Evolutionary conservation across 2,113 vertebrate species (phyloP).

Genomic region (Galeopterus variegatus): DNA sequence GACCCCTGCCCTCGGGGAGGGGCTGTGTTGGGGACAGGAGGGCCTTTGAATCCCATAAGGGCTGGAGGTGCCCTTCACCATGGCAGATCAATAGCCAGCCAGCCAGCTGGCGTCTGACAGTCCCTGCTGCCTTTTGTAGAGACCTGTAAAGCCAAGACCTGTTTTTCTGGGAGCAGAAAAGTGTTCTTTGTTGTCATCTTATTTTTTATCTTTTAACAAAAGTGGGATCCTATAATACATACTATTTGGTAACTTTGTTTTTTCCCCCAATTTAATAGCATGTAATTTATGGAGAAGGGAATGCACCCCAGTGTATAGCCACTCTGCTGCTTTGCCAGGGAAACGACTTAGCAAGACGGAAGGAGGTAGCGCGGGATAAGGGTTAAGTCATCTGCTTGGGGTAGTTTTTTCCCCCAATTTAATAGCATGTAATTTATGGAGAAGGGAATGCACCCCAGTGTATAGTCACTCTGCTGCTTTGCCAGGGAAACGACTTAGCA

Average conservation of each 20-base stretch:
- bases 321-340: not conserved
- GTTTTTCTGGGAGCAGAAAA: not conserved
- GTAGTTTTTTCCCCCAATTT: not conserved
- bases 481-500: not conserved
- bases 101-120: not conserved
- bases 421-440: not conserved
- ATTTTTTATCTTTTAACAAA: not conserved
- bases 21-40: not conserved
- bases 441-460: accelerated
- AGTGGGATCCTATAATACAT: not conserved
- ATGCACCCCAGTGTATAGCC: accelerated
- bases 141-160: accelerated
- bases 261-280: not conserved
- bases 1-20: accelerated
- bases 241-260: not conserved
- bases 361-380: not conserved
- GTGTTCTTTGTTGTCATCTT: not conserved
- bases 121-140: not conserved
- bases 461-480: not conserved
- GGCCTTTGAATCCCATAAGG: not conserved
- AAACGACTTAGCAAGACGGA: not conserved
- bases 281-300: not conserved
- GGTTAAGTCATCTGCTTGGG: not conserved
- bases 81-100: not conserved
- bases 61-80: not conserved